Base-by-base conservation (phyloP, 2,888 invertebrate species). In the Spialia ferax region DNA sequence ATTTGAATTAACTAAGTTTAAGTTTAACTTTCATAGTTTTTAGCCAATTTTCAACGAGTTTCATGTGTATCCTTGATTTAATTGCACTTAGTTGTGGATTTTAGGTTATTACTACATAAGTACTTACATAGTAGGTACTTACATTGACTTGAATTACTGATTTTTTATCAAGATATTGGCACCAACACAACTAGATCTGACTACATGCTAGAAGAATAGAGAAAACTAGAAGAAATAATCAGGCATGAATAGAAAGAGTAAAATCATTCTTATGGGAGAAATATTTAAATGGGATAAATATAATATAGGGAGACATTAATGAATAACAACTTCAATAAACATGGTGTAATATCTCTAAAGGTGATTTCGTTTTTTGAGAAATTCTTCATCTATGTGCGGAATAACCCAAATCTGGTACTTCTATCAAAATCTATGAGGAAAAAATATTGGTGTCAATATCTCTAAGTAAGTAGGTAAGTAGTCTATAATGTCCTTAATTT, bases 111-210 rank as follows among this genome's bases (percentile, higher is more conserved):
- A n/a, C n/a, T n/a, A n/a, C n/a, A n/a, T n/a, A n/a, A n/a, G n/a
- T n/a, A n/a, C n/a, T n/a, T n/a, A n/a, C n/a, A n/a, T n/a, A n/a
- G n/a, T n/a, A n/a, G n/a, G n/a, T n/a, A n/a, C n/a, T n/a, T n/a
- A n/a, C n/a, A n/a, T n/a, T n/a, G n/a, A n/a, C n/a, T n/a, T n/a
- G n/a, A n/a, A n/a, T n/a, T n/a, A n/a, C n/a, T n/a, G n/a, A 54
- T 29, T 6, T 59, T 69, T 38, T 45, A 60, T 57, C 60, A 59
- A 63, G 69, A 71, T 73, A 74, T 74, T 70, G 68, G 45, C 73
- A 74, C 70, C 73, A 73, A 73, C 71, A 69, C 15, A 59, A 35
- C 66, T 66, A 66, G 62, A 63, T 66, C 26, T 60, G 29, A 61
- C 66, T 66, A 66, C 66, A 66, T 66, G 66, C 66, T 66, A 66